A percentile compares a stretch with the other conserved stretches of the same genome.
phyloP scores from a whole-genome alignment of 2,888 invertebrate species.

The Torymus aiolomorphi region DNA sequence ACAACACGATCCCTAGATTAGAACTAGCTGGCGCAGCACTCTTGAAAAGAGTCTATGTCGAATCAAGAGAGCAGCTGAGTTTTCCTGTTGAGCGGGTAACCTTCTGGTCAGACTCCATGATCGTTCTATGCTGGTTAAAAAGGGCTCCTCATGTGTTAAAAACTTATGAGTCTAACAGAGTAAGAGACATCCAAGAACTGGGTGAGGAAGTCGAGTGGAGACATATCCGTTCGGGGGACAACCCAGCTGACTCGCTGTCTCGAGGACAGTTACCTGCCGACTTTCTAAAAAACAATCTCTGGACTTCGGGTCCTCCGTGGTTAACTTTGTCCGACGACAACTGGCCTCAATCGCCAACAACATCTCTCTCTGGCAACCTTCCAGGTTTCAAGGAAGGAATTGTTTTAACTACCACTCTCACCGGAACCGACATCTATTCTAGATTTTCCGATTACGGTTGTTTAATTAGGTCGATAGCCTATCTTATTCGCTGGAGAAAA shows the following conservation, averaged over 20 bases:
- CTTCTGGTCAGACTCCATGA: constrained; percentile 46
- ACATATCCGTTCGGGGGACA: too few relatives aligned
- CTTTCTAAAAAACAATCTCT: not conserved
- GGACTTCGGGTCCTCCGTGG: not conserved
- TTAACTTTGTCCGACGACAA: not conserved
- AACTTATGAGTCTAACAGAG: constrained; percentile 45
- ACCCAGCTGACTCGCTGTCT: not conserved
- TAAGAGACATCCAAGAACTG: constrained; percentile 30
- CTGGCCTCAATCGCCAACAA: not conserved
- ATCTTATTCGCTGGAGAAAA: not conserved
- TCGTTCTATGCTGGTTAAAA: constrained; percentile 39
- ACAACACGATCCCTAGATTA: too few relatives aligned
- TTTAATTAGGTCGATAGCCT: not conserved
- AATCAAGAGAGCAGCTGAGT: too few relatives aligned
- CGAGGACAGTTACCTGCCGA: constrained; percentile 1
- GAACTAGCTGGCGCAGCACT: too few relatives aligned
- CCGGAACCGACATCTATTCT: not conserved
- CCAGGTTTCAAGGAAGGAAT: not conserved
- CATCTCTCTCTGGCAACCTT: not conserved
- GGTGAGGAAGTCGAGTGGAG: not conserved
- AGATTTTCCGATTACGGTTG: not conserved
- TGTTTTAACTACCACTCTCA: not conserved
- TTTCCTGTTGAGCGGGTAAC: not conserved
- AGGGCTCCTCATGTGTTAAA: constrained; percentile 36
- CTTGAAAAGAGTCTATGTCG: too few relatives aligned